phyloP scores from a whole-genome alignment of 2,113 vertebrate genomes.

The Donacobius atricapilla region DNA sequence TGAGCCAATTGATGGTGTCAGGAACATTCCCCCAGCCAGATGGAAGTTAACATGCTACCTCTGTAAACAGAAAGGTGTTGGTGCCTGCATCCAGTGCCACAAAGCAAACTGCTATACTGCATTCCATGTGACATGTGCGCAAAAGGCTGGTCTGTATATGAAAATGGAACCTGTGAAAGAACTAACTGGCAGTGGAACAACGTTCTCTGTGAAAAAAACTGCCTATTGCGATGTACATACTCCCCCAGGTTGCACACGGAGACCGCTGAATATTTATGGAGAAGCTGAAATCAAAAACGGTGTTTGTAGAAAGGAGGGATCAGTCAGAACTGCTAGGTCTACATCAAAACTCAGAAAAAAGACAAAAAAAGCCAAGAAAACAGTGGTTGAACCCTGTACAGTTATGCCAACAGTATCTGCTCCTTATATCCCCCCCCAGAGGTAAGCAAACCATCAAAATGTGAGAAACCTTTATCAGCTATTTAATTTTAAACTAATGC shows the following conservation, averaged over 20 bases:
- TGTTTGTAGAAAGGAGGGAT: constrained; percentile 80
- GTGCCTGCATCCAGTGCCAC: constrained; percentile 98
- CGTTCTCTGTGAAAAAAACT: constrained; percentile 93
- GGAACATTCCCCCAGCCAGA: constrained; percentile 92
- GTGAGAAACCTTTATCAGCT: not conserved
- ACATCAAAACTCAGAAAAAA: constrained; percentile 85
- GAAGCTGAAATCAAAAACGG: constrained; percentile 85
- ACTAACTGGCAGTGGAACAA: constrained; percentile 74
- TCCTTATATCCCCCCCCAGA: constrained; percentile 88
- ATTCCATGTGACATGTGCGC: constrained; percentile 96
- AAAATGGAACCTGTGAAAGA: constrained; percentile 95
- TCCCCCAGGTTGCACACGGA: constrained; percentile 84
- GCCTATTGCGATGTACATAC: constrained; percentile 95
- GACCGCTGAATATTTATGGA: constrained; percentile 90
- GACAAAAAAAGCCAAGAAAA: constrained; percentile 86
- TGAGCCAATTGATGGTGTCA: constrained; percentile 93
- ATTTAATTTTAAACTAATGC: not conserved
- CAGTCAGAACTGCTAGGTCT: constrained; percentile 73
- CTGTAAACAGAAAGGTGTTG: constrained; percentile 95
- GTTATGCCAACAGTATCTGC: constrained; percentile 78
- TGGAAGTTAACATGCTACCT: constrained; percentile 99
- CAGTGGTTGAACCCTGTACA: constrained; percentile 77
- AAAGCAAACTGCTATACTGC: constrained; percentile 98
- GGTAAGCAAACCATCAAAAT: constrained; percentile 74
- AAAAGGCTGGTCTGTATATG: constrained; percentile 93